phyloP scores from a whole-genome alignment of 2,888 invertebrate genomes.

The Cerceris rybyensis region DNA sequence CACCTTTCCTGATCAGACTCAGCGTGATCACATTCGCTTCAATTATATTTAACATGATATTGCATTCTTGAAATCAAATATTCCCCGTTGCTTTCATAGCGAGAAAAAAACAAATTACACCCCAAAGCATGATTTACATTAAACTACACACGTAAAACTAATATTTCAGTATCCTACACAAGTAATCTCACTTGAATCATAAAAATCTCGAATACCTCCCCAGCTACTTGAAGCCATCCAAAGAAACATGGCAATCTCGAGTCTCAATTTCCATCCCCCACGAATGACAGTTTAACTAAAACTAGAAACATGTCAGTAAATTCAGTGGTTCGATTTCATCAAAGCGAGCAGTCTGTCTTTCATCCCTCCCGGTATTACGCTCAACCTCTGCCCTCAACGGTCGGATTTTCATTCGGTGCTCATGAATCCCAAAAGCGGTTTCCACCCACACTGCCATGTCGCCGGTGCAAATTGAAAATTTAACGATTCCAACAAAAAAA shows the following conservation, averaged over 20 bases:
- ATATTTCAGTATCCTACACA: neutral
- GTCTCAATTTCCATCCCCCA: neutral
- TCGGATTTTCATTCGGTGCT: constrained; percentile 3
- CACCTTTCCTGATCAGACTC: neutral
- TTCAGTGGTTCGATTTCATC: too few relatives aligned
- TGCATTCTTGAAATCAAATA: too few relatives aligned
- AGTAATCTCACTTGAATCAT: too few relatives aligned
- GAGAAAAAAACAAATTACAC: neutral
- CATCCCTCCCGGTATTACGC: neutral
- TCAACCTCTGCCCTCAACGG: neutral
- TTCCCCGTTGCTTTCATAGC: too few relatives aligned
- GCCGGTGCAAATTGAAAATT: constrained; percentile 57
- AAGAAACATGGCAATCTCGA: neutral
- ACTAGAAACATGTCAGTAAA: neutral
- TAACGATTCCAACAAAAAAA: constrained; percentile 36
- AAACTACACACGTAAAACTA: neutral
- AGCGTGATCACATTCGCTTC: too few relatives aligned
- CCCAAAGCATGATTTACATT: neutral
- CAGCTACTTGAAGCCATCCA: too few relatives aligned
- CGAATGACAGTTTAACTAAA: neutral
- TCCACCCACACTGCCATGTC: constrained; percentile 30
- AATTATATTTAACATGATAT: too few relatives aligned
- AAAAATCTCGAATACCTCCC: too few relatives aligned
- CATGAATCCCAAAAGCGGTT: constrained; percentile 10
- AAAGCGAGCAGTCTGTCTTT: too few relatives aligned